These are phyloP conservation scores for Belonocnema kinseyi DNA, from an alignment of 1,140 invertebrate genomes.

Conservation along the genomic window DNA sequence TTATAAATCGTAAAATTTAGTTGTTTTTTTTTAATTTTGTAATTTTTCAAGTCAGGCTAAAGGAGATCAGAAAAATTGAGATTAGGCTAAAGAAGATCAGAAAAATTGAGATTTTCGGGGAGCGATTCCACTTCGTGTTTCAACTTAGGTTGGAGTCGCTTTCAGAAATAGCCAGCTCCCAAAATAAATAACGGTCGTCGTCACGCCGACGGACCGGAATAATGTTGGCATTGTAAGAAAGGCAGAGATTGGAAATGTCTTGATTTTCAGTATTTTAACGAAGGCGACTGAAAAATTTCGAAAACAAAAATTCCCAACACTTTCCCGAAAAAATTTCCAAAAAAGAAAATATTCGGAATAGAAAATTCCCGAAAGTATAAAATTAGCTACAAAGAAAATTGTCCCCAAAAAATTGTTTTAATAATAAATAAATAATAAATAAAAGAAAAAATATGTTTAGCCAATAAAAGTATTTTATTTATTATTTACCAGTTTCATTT, in stretches of 20 bases:
- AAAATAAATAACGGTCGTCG: slow-evolving; percentile 69
- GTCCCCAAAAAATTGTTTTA: neutral
- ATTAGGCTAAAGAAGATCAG: slow-evolving; percentile 27
- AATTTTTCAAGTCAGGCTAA: slow-evolving; percentile 4
- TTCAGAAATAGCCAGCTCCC: slow-evolving; percentile 65
- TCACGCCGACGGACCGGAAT: slow-evolving; percentile 64
- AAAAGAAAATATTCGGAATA: too few relatives aligned
- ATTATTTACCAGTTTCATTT: neutral
- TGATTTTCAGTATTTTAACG: neutral
- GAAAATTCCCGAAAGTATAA: too few relatives aligned
- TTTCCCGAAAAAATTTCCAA: too few relatives aligned
- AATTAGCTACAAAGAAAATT: neutral
- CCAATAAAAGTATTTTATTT: neutral
- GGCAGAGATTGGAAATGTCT: neutral
- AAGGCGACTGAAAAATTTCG: too few relatives aligned
- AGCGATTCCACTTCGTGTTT: slow-evolving; percentile 47
- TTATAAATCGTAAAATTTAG: too few relatives aligned
- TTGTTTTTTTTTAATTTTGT: neutral
- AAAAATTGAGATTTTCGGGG: slow-evolving; percentile 26
- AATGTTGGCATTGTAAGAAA: slow-evolving; percentile 58
- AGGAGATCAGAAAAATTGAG: slow-evolving; percentile 26
- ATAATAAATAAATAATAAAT: neutral
- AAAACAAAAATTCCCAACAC: neutral
- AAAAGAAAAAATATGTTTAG: neutral
- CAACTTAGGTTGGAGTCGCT: slow-evolving; percentile 41